phyloP scores from a whole-genome alignment of 37 sponge, comb jelly and placozoan genomes.

The Crambe crambe region DNA sequence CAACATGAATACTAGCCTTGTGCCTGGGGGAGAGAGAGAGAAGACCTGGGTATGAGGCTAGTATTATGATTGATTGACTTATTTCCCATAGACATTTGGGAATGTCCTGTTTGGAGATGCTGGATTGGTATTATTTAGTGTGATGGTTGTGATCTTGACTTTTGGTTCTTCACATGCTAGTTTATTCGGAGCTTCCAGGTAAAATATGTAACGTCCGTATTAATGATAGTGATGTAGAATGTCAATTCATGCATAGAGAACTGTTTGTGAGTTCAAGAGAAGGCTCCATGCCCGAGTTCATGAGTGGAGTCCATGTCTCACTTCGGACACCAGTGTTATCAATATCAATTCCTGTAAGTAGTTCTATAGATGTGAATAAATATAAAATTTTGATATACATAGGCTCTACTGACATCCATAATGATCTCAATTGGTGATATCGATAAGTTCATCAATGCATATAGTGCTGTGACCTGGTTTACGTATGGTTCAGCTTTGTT shows the following conservation, averaged over 20 bases:
- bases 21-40: too few species aligned
- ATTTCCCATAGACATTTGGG: constrained; percentile 49
- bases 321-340: not conserved
- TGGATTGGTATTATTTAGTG: constrained; percentile 58
- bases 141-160: constrained; percentile 56
- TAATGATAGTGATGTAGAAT: not conserved
- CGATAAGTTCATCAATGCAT: constrained; percentile 35
- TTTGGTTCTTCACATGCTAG: constrained; percentile 61
- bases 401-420: constrained; percentile 20
- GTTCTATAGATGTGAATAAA: not conserved
- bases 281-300: constrained; percentile 42
- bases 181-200: constrained; percentile 15
- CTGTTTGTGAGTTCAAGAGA: constrained; percentile 53
- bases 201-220: not conserved
- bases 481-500: constrained; percentile 53
- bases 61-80: too few species aligned
- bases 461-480: constrained; percentile 58
- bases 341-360: not conserved
- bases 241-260: not conserved
- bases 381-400: too few species aligned
- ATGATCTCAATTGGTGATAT: constrained; percentile 34
- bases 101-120: constrained; percentile 41
- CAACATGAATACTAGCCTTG: too few species aligned
- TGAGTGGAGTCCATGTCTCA: constrained; percentile 14
- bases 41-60: too few species aligned